Base-by-base conservation (phyloP, 2,797 vertebrate species). In the Rhadinocentrus ornatus region DNA sequence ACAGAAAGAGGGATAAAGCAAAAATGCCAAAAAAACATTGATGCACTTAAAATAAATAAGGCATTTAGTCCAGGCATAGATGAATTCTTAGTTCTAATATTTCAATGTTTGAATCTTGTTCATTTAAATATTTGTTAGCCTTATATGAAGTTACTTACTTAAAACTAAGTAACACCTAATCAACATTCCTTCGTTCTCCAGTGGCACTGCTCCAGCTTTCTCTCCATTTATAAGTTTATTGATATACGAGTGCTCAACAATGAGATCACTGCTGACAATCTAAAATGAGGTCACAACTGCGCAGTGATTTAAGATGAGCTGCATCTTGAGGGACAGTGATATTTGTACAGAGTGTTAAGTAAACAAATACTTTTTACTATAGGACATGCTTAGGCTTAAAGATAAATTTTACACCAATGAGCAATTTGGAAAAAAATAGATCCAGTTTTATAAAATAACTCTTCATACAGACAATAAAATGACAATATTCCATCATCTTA, bases 121-220 rank as follows among this genome's bases (percentile, higher is more conserved):
- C 9, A 57, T 72, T 71, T 46, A 34, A 62, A 50, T 26, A 29
- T 27, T 3, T 4, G 4, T 20, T 62, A 20, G 26, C 3, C 31
- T 44, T 29, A 15, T 34, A 1, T 29, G 9, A 57, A 50, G 18
- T 71, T 41, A 84, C n/a, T n/a, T n/a, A n/a, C n/a, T n/a, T n/a
- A 73, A 15, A 20, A 32, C 66, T 77, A 78, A 88, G 70, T 72
- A 83, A 86, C 53, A 41, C 9, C 62, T 62, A 54, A 88, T 85
- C 57, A 75, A 80, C 66, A 79, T 68, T 62, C 72, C 68, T 58
- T 70, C 68, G 34, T 56, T 24, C 34, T 46, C 34, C 48, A 31
- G 48, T 52, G 75, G 73, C 57, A 35, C 31, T 41, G 57, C 6
- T 20, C 24, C 56, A 55, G 46, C 35, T 59, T 0, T 0, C 18